Conservation (phyloP, 2,113 vertebrate genomes). For the Chamaetylas fuelleborni region DNA sequence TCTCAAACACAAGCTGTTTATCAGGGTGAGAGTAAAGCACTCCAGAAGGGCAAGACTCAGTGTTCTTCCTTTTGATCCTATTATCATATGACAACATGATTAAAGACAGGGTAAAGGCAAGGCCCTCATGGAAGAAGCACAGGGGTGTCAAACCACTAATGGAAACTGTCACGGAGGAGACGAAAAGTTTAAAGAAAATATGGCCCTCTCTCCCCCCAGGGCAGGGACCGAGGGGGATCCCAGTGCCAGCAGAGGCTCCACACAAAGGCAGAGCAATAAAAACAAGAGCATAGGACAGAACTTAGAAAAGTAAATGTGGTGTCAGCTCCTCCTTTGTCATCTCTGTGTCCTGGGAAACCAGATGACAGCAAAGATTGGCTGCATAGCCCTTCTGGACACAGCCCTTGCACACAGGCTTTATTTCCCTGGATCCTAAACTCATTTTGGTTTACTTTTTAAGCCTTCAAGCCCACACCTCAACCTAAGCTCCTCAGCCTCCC, state of each 20-base stretch:
- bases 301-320: slow-evolving; percentile 49
- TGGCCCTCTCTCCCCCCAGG: neutral
- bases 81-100: slow-evolving; percentile 70
- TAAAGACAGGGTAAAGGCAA: slow-evolving; percentile 56
- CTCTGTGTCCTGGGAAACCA: slow-evolving; percentile 34
- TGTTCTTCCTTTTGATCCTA: slow-evolving; percentile 63
- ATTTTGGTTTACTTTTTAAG: neutral
- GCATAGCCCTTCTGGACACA: neutral
- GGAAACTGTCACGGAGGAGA: slow-evolving; percentile 60
- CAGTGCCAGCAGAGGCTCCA: neutral
- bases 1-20: slow-evolving; percentile 60
- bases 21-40: slow-evolving; percentile 37
- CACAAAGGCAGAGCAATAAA: slow-evolving; percentile 45
- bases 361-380: slow-evolving; percentile 29
- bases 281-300: slow-evolving; percentile 42
- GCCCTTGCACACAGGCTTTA: neutral
- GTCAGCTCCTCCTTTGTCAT: slow-evolving; percentile 56
- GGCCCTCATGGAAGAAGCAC: slow-evolving; percentile 58
- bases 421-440: neutral
- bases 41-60: slow-evolving; percentile 52
- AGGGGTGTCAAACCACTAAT: slow-evolving; percentile 69
- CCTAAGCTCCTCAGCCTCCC: neutral
- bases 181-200: slow-evolving; percentile 49
- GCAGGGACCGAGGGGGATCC: neutral
- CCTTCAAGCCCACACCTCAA: neutral